Evolutionary conservation across 1,140 invertebrate species (phyloP).

Genomic region (Venturia canescens): DNA sequence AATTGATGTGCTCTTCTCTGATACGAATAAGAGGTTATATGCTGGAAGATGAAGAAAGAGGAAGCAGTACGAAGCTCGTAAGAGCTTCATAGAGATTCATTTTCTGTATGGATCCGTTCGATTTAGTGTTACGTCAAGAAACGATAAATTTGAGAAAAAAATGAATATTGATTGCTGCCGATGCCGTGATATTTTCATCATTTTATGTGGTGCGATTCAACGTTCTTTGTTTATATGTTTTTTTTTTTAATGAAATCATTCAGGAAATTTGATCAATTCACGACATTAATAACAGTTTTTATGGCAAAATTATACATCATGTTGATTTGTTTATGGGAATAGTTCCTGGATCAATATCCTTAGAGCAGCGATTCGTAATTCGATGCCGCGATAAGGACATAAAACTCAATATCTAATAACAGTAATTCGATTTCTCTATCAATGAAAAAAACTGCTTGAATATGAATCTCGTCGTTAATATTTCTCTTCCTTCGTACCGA

Average conservation of each 20-base stretch:
- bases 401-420: background rate
- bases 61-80: background rate
- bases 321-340: no score
- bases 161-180: no score
- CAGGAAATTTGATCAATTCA: no score
- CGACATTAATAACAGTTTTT: no score
- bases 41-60: slow-evolving; percentile 20
- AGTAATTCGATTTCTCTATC: slow-evolving; percentile 12
- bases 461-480: background rate
- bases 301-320: no score
- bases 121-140: background rate
- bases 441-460: slow-evolving; percentile 31
- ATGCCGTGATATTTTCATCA: no score
- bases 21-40: background rate
- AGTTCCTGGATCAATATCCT: no score
- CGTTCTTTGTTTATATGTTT: no score
- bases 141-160: background rate
- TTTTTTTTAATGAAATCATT: no score
- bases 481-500: background rate
- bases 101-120: background rate
- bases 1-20: slow-evolving; percentile 28
- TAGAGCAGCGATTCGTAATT: no score
- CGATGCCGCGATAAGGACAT: no score
- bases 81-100: background rate
- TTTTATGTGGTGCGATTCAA: no score